Base-by-base conservation (phyloP, 2,113 vertebrate species). In the Larimichthys polyactis region DNA sequence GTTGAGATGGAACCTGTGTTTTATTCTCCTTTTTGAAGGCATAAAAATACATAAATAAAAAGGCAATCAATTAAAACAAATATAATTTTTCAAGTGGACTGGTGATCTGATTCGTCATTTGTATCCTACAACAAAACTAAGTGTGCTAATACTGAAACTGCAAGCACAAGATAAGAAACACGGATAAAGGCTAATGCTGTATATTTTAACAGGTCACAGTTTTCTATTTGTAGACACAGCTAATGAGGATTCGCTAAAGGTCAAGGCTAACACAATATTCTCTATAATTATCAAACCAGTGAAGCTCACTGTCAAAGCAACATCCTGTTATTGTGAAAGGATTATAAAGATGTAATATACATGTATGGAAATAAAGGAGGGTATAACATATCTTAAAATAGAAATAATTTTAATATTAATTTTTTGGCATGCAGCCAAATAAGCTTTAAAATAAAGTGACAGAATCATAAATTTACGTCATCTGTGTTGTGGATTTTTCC, bases 1-100 rank as follows among this genome's bases (percentile, higher is more conserved):
- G 27, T 65, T 78, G 29, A 80, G 22, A 22, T 20, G 14, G 4
- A 62, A 24, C 63, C 57, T 77, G 36, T 55, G 11, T 65, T 87
- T 75, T 67, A 69, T 46, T 58, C 16, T 83, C 17, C 32, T 40
- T 55, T 27, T 4, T 52, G 7, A 44, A 14, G 59, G 58, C 22
- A 65, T 69, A 5, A 36, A 71, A 71, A 62, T 63, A 11, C 4
- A 52, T 51, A 32, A 79, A 65, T 65, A 24, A 1, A 51, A 63
- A 58, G 27, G 9, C 5, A 63, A 69, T 59, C 40, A 40, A 65
- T 68, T 52, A 17, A 65, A 60, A n/a, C 68, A 19, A 55, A 49
- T 11, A 54, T 17, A 0, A 63, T 48, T 48, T 51, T 54, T 48
- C 4, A 69, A 15, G 46, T 1, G 11, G 16, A 24, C 65, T 48